A percentile compares a stretch with the other conserved stretches of the same genome.
These are phyloP conservation scores for Rhamnusium bicolor DNA, from an alignment of 2,888 invertebrate genomes.

Conservation along the genomic window DNA sequence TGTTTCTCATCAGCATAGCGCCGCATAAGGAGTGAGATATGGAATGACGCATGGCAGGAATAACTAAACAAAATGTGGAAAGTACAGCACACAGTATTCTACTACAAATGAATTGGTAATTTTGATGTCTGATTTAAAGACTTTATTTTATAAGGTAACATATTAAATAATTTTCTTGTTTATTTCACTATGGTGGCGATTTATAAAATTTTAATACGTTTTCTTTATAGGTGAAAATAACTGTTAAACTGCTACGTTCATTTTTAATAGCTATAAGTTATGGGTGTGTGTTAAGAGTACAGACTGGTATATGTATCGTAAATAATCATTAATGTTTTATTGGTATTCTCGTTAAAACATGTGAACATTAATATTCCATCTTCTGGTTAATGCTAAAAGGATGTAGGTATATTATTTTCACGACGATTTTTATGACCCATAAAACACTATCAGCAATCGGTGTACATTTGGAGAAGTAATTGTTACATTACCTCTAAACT, in stretches of 20 bases:
- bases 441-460: not conserved
- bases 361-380: slow-evolving; percentile 31
- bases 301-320: slow-evolving; percentile 22
- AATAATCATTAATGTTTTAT: slow-evolving; percentile 40
- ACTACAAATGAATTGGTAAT: too few relatives aligned
- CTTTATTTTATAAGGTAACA: too few relatives aligned
- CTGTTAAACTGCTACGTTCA: not conserved
- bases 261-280: not conserved
- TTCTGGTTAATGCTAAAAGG: slow-evolving; percentile 44
- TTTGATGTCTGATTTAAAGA: too few relatives aligned
- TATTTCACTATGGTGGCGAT: not conserved
- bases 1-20: too few relatives aligned
- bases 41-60: too few relatives aligned
- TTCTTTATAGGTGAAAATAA: not conserved
- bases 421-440: slow-evolving; percentile 7
- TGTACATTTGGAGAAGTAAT: not conserved
- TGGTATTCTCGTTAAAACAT: slow-evolving; percentile 35
- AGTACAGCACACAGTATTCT: too few relatives aligned
- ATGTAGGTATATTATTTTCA: slow-evolving; percentile 47
- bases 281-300: slow-evolving; percentile 15
- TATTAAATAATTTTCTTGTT: too few relatives aligned
- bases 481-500: not conserved
- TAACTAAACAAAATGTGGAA: too few relatives aligned
- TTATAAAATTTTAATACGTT: not conserved
- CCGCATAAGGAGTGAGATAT: too few relatives aligned